Percentiles rank a stretch among this genome's conserved stretches.
These are phyloP conservation scores for Poeciliopsis turrubarensis DNA, from an alignment of 2,113 vertebrate genomes.

Conservation along the genomic window DNA sequence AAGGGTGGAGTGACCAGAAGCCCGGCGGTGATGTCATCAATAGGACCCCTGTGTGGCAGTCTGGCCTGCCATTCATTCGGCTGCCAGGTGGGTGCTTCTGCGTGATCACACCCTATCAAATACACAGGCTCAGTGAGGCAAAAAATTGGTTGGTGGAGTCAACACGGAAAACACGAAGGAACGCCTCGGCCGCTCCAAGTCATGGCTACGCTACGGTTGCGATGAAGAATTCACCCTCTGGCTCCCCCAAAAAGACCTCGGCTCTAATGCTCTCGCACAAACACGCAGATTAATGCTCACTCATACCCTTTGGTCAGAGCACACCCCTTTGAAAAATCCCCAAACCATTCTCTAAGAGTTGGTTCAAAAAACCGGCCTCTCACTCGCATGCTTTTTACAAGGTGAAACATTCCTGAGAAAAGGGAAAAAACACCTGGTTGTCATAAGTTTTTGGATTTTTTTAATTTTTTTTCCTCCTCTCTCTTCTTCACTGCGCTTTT, in stretches of 20 bases:
- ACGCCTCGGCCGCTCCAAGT: conserved; percentile 35
- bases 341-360: conserved; percentile 45
- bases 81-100: conserved; percentile 48
- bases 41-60: conserved; percentile 76
- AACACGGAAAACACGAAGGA: conserved; percentile 31
- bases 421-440: conserved; percentile 78
- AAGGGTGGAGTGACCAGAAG: conserved; percentile 74
- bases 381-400: conserved; percentile 76
- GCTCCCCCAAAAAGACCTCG: conserved; percentile 42
- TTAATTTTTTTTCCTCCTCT: neutral
- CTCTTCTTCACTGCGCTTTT: conserved; percentile 37
- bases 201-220: conserved; percentile 48
- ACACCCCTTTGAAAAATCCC: conserved; percentile 55
- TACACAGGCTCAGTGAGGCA: conserved; percentile 52
- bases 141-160: conserved; percentile 29
- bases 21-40: conserved; percentile 80
- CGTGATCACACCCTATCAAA: conserved; percentile 41
- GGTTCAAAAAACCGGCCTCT: conserved; percentile 49
- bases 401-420: conserved; percentile 78
- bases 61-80: conserved; percentile 68
- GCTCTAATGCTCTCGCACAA: conserved; percentile 48
- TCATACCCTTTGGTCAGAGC: conserved; percentile 50
- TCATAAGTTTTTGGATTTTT: conserved; percentile 64
- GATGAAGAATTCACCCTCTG: conserved; percentile 49
- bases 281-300: conserved; percentile 48